A percentile compares a stretch with the other conserved stretches of the same genome.
phyloP scores from a whole-genome alignment of 2,797 vertebrate species.

The Sebastes cheni region DNA sequence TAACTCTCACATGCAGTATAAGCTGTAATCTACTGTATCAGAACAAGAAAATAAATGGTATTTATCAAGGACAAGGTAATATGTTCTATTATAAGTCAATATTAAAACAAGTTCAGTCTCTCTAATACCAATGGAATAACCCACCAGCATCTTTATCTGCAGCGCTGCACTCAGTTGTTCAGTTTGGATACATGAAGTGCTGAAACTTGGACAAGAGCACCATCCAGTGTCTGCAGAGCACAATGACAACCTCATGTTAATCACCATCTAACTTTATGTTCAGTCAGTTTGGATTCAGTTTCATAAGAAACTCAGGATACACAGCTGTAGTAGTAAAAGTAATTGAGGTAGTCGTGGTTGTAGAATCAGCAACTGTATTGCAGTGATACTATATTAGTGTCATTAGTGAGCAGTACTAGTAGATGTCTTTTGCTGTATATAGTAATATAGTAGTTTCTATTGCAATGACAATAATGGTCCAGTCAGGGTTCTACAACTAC shows the following conservation, averaged over 20 bases:
- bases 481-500: not conserved
- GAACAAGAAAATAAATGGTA: not conserved
- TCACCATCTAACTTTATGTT: fast-evolving
- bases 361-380: too few relatives aligned
- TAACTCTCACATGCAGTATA: not conserved
- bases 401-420: not conserved
- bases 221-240: conserved; percentile 44
- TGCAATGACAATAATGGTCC: not conserved
- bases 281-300: not conserved
- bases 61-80: too few relatives aligned
- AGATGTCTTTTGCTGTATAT: not conserved
- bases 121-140: not conserved
- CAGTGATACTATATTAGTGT: not conserved
- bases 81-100: not conserved
- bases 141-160: not conserved
- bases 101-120: not conserved
- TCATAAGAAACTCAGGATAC: too few relatives aligned
- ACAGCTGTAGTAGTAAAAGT: too few relatives aligned
- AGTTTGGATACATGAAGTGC: not conserved
- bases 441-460: not conserved
- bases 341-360: too few relatives aligned
- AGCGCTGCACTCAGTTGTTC: not conserved
- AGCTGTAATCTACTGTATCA: not conserved
- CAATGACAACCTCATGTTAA: not conserved
- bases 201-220: conserved; percentile 17